A percentile compares a stretch with the other conserved stretches of the same genome.
Evolutionary conservation across 2,888 invertebrate species (phyloP).

Genomic region (Xylota sylvarum): DNA sequence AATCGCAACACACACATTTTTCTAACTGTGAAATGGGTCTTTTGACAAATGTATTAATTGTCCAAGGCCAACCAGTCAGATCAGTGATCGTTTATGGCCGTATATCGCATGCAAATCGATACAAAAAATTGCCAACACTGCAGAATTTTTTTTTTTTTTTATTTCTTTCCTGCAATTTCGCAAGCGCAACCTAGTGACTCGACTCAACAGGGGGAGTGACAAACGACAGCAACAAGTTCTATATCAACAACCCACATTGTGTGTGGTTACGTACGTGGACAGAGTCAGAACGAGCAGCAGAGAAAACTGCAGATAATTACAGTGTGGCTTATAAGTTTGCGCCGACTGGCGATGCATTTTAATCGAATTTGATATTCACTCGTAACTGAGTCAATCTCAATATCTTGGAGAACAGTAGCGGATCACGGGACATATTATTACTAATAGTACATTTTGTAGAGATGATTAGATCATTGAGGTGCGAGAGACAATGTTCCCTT

Average conservation of each 20-base stretch:
- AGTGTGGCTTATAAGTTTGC: slow-evolving; percentile 3
- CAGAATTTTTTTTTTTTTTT: slow-evolving; percentile 3
- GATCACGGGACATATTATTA: too few species aligned
- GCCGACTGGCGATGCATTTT: neutral
- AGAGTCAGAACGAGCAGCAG: neutral
- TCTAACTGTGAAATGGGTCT: slow-evolving; percentile 33
- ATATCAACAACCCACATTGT: slow-evolving; percentile 24
- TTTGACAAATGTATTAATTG: slow-evolving; percentile 65
- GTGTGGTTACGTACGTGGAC: slow-evolving; percentile 14
- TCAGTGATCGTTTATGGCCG: slow-evolving; percentile 30
- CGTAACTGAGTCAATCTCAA: too few species aligned
- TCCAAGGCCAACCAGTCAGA: slow-evolving; percentile 55
- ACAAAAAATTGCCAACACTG: slow-evolving; percentile 23
- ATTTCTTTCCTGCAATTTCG: neutral
- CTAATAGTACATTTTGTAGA: too few species aligned
- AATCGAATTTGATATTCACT: neutral
- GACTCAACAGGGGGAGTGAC: too few species aligned
- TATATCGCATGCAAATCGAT: slow-evolving; percentile 27
- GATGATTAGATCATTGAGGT: too few species aligned
- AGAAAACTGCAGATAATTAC: neutral
- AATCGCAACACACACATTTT: neutral
- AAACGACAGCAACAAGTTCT: slow-evolving; percentile 1
- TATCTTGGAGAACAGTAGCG: too few species aligned
- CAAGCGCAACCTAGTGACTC: slow-evolving; percentile 12
- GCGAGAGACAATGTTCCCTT: too few species aligned